Percentiles rank a stretch among this genome's conserved stretches.
phyloP scores from a whole-genome alignment of 2,113 vertebrate genomes.

The Triplophysa dalaica region DNA sequence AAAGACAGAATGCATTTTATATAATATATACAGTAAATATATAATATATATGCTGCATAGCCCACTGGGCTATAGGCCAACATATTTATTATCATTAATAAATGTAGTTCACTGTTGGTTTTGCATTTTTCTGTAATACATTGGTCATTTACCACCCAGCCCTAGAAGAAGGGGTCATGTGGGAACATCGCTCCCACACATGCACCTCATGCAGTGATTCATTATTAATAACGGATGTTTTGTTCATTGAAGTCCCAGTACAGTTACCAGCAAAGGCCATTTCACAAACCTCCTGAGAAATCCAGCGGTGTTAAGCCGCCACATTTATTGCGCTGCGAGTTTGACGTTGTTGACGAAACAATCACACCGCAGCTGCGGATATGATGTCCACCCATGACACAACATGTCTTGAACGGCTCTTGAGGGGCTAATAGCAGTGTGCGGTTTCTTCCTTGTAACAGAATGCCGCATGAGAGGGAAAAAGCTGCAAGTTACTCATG shows the following conservation, averaged over 20 bases:
- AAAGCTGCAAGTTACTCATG: not conserved
- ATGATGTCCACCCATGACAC: not conserved
- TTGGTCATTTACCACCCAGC: no score
- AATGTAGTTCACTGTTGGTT: no score
- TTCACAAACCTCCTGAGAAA: slow-evolving; percentile 1
- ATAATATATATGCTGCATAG: no score
- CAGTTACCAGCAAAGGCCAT: not conserved
- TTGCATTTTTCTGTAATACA: no score
- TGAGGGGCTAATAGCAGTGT: not conserved
- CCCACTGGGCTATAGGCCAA: no score
- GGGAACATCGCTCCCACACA: not conserved
- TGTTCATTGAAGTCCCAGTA: slow-evolving; percentile 18
- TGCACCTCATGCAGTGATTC: not conserved
- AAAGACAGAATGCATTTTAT: no score
- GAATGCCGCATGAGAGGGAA: not conserved
- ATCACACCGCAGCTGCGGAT: slow-evolving; percentile 6
- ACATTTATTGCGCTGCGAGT: not conserved
- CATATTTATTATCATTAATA: no score
- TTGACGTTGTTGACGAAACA: not conserved
- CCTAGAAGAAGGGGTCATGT: not conserved
- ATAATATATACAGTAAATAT: no score
- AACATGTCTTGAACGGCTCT: slow-evolving; percentile 36
- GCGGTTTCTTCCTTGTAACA: slow-evolving; percentile 7
- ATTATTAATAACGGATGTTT: slow-evolving; percentile 33
- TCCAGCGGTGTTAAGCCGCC: not conserved